Conservation (phyloP, 1,140 invertebrate genomes). For the Oncopeltus fasciatus region DNA sequence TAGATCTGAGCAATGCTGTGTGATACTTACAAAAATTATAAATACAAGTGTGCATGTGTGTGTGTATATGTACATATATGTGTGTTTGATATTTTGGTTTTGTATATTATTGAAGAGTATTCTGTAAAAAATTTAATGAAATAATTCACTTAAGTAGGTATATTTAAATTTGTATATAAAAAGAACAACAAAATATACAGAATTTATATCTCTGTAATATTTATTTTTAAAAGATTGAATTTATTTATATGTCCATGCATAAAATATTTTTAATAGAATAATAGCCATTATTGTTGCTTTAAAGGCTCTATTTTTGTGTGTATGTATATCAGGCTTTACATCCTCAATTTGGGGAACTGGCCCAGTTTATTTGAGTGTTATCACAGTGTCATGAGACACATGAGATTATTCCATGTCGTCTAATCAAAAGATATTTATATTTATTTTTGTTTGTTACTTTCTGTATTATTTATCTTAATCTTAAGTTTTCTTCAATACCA, state of each 20-base stretch:
- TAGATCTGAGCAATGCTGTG: too few relatives aligned
- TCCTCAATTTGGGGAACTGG: too few relatives aligned
- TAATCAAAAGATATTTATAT: background rate
- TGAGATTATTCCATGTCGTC: background rate
- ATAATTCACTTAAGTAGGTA: background rate
- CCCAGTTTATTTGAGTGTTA: too few relatives aligned
- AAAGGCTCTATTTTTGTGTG: too few relatives aligned
- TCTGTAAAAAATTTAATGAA: too few relatives aligned
- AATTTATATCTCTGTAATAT: background rate
- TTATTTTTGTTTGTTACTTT: background rate
- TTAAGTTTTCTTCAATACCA: conserved; percentile 2
- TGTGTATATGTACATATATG: too few relatives aligned
- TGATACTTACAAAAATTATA: too few relatives aligned
- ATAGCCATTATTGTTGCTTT: too few relatives aligned
- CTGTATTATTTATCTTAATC: background rate
- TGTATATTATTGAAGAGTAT: background rate
- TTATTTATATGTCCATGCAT: background rate
- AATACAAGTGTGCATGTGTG: too few relatives aligned
- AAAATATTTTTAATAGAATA: too few relatives aligned
- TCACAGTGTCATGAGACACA: too few relatives aligned
- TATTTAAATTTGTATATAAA: background rate
- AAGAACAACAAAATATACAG: background rate
- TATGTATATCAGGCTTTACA: too few relatives aligned
- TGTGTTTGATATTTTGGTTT: background rate
- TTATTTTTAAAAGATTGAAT: background rate